Base-by-base conservation (phyloP, 2,888 invertebrate species). In the Tachystola acroxantha region DNA sequence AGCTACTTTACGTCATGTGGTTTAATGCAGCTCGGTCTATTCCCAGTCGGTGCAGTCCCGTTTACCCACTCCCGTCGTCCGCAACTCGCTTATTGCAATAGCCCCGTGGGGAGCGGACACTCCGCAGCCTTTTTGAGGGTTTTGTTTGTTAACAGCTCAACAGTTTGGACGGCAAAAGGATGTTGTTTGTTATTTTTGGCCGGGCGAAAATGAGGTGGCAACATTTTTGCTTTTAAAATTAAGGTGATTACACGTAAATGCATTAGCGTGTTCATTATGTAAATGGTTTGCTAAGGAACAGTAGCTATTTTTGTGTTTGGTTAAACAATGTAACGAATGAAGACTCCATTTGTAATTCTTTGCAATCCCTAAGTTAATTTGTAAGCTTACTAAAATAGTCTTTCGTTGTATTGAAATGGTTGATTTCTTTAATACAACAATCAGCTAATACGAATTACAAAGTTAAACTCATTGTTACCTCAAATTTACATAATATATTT, bases 81-180 rank as follows among this genome's bases (percentile, higher is more conserved):
- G 20, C 35, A 24, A 34, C 34, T 11, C 54, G 62, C 69, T 70
- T 70, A 69, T 66, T 63, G 63, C 60, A 32, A 70, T 53, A 34
- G 56, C 51, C 32, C 71, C 63, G 16, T 10, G n/a, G 70, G 70
- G 72, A 64, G 43, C 37, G 60, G 11, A 32, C 32, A 20, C 19
- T 12, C 28, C 28, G 11, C 27, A 10, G 35, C 19, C 29, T 35
- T 35, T 34, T 27, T 10, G 26, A 14, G 14, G 30, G 29, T 22
- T 35, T 34, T 35, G 24, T 35, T 35, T 34, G 25, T 25, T 30
- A 14, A 24, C 33, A 12, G 25, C 29, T 12, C 19, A 7, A 11
- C 13, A 13, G 20, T 22, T 12, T 30, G 34, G 28, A 30, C n/a
- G 14, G 14, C n/a, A 10, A 12, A 7, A 10, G 29, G 7, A 16